A percentile compares a stretch with the other conserved stretches of the same genome.
These are phyloP conservation scores for Nezara viridula DNA, from an alignment of 2,888 invertebrate species.

Conservation along the genomic window DNA sequence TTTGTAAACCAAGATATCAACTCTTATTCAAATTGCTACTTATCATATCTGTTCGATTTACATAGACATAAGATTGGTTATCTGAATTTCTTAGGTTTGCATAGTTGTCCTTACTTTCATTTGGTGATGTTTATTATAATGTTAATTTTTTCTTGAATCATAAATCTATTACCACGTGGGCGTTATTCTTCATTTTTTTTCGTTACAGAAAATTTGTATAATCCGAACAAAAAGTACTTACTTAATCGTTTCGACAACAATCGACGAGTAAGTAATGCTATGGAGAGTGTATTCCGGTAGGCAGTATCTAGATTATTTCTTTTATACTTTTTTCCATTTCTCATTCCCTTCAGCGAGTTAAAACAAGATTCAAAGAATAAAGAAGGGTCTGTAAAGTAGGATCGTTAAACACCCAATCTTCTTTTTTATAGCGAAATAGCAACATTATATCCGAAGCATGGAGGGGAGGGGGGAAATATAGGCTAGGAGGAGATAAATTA, in stretches of 20 bases:
- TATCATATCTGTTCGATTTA: too few species aligned
- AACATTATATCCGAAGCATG: constrained; percentile 50
- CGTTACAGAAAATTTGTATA: background rate
- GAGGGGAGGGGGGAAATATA: constrained; percentile 53
- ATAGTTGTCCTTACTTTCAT: too few species aligned
- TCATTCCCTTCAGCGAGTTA: constrained; percentile 18
- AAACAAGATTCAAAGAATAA: constrained; percentile 58
- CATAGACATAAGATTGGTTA: too few species aligned
- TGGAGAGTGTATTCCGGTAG: background rate
- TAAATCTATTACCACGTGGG: too few species aligned
- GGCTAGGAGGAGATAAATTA: constrained; percentile 58
- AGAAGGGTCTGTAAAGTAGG: constrained; percentile 50
- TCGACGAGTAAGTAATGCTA: background rate
- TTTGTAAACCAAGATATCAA: too few species aligned
- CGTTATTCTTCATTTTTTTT: background rate
- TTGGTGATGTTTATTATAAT: too few species aligned
- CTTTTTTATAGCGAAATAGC: constrained; percentile 58
- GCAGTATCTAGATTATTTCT: constrained; percentile 42
- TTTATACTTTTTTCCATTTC: constrained; percentile 48
- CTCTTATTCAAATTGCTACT: too few species aligned
- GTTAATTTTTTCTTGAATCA: too few species aligned
- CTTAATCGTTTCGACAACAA: background rate
- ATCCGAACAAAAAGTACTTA: background rate
- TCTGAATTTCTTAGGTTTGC: too few species aligned
- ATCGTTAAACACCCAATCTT: constrained; percentile 59